Conservation (phyloP, 2,113 vertebrate species). For the Plotosus lineatus region DNA sequence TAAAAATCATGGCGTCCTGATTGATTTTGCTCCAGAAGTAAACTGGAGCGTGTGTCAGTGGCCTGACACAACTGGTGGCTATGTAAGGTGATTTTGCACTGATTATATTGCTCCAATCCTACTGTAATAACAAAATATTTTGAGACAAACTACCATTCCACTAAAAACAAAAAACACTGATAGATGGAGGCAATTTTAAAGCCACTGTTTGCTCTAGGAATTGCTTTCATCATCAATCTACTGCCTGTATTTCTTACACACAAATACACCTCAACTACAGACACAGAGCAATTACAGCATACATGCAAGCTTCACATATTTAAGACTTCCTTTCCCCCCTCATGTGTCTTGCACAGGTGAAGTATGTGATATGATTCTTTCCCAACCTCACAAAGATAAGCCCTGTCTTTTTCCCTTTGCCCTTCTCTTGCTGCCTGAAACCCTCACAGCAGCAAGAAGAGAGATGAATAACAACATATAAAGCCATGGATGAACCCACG, state of each 20-base stretch:
- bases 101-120: slow-evolving; percentile 14
- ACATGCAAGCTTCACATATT: not conserved
- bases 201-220: slow-evolving; percentile 3
- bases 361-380: slow-evolving; percentile 41
- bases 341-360: slow-evolving; percentile 7
- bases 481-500: slow-evolving; percentile 39
- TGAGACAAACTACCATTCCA: slow-evolving; percentile 6
- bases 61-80: slow-evolving; percentile 12
- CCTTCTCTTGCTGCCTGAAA: slow-evolving; percentile 19
- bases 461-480: slow-evolving; percentile 52
- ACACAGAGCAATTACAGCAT: slow-evolving; percentile 8
- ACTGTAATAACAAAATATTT: slow-evolving; percentile 30
- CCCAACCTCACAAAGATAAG: slow-evolving; percentile 43
- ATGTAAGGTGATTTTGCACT: slow-evolving; percentile 26
- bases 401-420: slow-evolving; percentile 24
- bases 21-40: not conserved
- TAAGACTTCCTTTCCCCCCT: not conserved
- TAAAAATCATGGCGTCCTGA: not conserved
- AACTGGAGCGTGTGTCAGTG: not conserved
- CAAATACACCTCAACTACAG: not conserved
- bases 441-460: slow-evolving; percentile 26
- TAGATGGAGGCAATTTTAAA: slow-evolving; percentile 31
- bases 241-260: not conserved
- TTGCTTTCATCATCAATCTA: slow-evolving; percentile 12
- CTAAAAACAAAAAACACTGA: slow-evolving; percentile 31